Conservation (phyloP, 2,888 invertebrate genomes). For the Sarcophaga variegata region DNA sequence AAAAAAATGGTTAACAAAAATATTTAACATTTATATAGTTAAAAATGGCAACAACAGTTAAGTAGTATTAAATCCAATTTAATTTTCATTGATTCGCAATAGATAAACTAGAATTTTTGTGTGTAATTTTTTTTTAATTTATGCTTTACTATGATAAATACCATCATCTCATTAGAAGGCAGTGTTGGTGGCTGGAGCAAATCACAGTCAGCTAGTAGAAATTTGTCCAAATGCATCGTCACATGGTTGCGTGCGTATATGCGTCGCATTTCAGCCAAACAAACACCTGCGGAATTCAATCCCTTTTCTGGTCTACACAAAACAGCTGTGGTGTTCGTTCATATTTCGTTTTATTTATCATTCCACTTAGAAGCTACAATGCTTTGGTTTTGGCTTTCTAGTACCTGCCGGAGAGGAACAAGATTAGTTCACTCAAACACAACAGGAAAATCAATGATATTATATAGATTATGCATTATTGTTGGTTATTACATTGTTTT, state of each 20-base stretch:
- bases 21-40: slow-evolving; percentile 52
- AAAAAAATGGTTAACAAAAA: slow-evolving; percentile 52
- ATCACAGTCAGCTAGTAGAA: slow-evolving; percentile 45
- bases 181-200: slow-evolving; percentile 53
- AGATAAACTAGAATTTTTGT: slow-evolving; percentile 78
- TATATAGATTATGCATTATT: slow-evolving; percentile 72
- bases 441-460: slow-evolving; percentile 79
- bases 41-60: slow-evolving; percentile 61
- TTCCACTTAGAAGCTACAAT: slow-evolving; percentile 71
- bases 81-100: slow-evolving; percentile 62
- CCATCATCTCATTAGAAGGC: slow-evolving; percentile 75
- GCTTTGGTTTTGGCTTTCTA: slow-evolving; percentile 78
- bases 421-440: slow-evolving; percentile 83
- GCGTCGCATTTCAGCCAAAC: slow-evolving; percentile 30
- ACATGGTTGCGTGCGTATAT: slow-evolving; percentile 24
- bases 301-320: slow-evolving; percentile 37
- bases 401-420: slow-evolving; percentile 83
- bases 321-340: slow-evolving; percentile 53
- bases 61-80: slow-evolving; percentile 74
- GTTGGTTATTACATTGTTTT: slow-evolving; percentile 68
- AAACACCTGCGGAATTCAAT: slow-evolving; percentile 33
- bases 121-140: slow-evolving; percentile 74
- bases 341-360: slow-evolving; percentile 36
- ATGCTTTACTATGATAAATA: slow-evolving; percentile 79
- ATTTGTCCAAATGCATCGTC: slow-evolving; percentile 46